Evolutionary conservation across 2,888 invertebrate species (phyloP), one percentile per base, ranked within the genome.

Genomic region (Ophioninae sp.): DNA sequence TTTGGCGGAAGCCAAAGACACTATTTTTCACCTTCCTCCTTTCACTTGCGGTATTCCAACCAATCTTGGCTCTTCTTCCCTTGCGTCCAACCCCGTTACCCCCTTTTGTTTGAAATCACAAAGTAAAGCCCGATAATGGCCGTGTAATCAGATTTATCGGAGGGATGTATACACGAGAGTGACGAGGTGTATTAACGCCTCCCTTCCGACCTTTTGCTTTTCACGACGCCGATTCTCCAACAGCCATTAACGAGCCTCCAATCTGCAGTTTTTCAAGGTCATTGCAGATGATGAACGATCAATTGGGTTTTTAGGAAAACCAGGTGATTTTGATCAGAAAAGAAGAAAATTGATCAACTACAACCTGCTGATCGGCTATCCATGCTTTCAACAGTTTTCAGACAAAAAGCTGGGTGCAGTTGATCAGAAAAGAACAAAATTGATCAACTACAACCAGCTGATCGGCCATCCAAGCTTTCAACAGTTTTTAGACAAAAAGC

Each of bases 31-130:
- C 41, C 82, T 56, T 71, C 13, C 30, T 58, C 51, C 67, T 63
- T 63, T 51, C 69, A 74, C 61, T 79, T 71, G 69, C 65, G 68
- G 63, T 79, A 64, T 63, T 58, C 37, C 64, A 51, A 61, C 44
- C 30, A 68, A 39, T 69, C 68, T 37, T 61, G 44, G 30, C 59
- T 65, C 59, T 69, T 23, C 51, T 41, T 13, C 8, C n/a, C 22
- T 51, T 37, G 39, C 71, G n/a, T 30, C 20, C 64, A 2, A 7
- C 1, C 23, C 22, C 51, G 6, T 30, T 39, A 20, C 41, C 74
- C 67, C 78, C 87, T 87, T 89, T 89, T 89, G 89, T 89, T 89
- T 88, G 87, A 89, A 88, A 87, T 87, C 87, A 89, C 87, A 85
- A 87, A 86, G 87, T 87, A 87, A 85, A 88, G 87, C 84, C 85